Conservation (phyloP, 1,140 invertebrate genomes). For the Pentalonia nigronervosa region DNA sequence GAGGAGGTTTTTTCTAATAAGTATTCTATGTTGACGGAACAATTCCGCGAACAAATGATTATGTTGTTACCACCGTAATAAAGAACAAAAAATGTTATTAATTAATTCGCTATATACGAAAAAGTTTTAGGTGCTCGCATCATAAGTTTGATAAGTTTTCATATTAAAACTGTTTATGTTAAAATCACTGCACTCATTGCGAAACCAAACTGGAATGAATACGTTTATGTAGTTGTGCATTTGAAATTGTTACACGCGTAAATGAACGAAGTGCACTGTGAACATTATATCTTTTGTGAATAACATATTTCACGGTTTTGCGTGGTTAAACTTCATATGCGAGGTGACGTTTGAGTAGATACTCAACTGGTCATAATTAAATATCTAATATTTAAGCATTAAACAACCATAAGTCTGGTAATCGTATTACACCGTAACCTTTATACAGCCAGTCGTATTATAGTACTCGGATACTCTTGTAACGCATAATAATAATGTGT, state of each 20-base stretch:
- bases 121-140: background rate
- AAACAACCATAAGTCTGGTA: background rate
- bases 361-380: slow-evolving; percentile 4
- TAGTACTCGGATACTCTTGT: background rate
- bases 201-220: slow-evolving; percentile 17
- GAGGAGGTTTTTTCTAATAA: background rate
- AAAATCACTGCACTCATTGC: background rate
- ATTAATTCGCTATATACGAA: background rate
- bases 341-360: background rate
- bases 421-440: background rate
- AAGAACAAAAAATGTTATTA: slow-evolving; percentile 21
- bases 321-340: slow-evolving; percentile 11
- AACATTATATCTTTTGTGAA: background rate
- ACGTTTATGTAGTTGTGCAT: background rate
- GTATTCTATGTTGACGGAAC: background rate
- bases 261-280: background rate
- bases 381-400: slow-evolving; percentile 18
- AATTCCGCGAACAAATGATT: background rate
- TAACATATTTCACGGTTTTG: background rate
- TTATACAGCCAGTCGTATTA: background rate
- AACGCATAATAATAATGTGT: background rate
- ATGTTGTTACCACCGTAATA: background rate
- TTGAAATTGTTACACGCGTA: slow-evolving; percentile 8
- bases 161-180: background rate
- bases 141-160: slow-evolving; percentile 17